A percentile compares a stretch with the other conserved stretches of the same genome.
phyloP scores from a whole-genome alignment of 2,797 vertebrate species.

The Psittacula echo region DNA sequence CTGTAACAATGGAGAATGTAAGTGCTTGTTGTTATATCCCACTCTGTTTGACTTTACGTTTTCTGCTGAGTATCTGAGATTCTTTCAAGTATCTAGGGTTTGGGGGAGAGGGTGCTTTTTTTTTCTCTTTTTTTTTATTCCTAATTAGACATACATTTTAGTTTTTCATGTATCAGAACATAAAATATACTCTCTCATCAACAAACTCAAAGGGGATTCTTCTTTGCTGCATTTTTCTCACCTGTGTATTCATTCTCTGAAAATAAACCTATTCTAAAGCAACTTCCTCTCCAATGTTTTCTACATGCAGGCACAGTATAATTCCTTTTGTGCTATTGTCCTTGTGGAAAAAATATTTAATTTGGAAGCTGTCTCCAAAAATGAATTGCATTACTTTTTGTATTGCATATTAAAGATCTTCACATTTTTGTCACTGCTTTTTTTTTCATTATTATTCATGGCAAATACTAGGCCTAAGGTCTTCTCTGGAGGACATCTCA shows the following conservation, averaged over 20 bases:
- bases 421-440: background rate
- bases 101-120: background rate
- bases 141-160: background rate
- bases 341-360: background rate
- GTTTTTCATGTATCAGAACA: background rate
- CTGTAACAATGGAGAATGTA: background rate
- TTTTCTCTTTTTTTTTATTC: background rate
- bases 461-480: background rate
- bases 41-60: background rate
- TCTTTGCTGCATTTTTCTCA: background rate
- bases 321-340: background rate
- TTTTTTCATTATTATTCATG: background rate
- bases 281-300: background rate
- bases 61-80: background rate
- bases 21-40: background rate
- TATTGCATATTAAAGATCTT: background rate
- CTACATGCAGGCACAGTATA: background rate
- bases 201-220: background rate
- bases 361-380: background rate
- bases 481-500: background rate
- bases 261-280: background rate
- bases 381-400: background rate
- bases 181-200: background rate
- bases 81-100: background rate
- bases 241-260: background rate